Evolutionary conservation across 2,888 invertebrate genomes (phyloP), one percentile per base, ranked within the genome.

Genomic region (Theretra japonica): DNA sequence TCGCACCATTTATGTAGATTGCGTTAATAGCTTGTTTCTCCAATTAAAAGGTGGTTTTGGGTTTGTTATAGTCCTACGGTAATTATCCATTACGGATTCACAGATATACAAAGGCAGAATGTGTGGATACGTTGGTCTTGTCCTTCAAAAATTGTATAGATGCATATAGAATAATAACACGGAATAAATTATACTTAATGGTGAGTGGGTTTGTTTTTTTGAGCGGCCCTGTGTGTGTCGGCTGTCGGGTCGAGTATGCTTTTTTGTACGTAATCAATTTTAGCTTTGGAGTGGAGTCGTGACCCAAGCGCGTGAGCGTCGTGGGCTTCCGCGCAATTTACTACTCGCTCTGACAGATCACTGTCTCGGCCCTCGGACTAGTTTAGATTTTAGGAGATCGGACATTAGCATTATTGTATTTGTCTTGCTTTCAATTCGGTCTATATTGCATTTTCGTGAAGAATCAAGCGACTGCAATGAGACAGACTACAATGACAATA

Each of bases 111-210:
- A 86, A 82, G 83, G 84, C 81, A 77, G 76, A 77, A 76, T 72
- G 72, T 74, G 75, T 75, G 73, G 74, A 74, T 75, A 76, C 83
- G 83, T 82, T 80, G 70, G 72, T 73, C 50, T 72, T 79, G 79
- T 81, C 83, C 82, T 85, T 84, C 79, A 78, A 82, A 81, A 83
- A 75, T 79, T 86, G 86, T 85, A 84, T 83, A 84, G 84, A 86
- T 82, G 76, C 80, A 83, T 84, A 83, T 82, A 79, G 85, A 87
- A 88, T 88, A 89, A 87, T 86, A 86, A 87, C 84, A 80, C 78
- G 89, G 90, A 92, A 92, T 92, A 90, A 88, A 90, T 93, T 92
- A 90, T 85, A 83, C 85, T 82, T 89, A 87, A 90, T 90, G 85
- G 86, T 78, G 83, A 85, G 86, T 88, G 82, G 86, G 84, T 81